These are phyloP conservation scores for Apostichopus parvimensis DNA, from an alignment of 35 echinoderm and acorn worm genomes.

Conservation along the genomic window DNA sequence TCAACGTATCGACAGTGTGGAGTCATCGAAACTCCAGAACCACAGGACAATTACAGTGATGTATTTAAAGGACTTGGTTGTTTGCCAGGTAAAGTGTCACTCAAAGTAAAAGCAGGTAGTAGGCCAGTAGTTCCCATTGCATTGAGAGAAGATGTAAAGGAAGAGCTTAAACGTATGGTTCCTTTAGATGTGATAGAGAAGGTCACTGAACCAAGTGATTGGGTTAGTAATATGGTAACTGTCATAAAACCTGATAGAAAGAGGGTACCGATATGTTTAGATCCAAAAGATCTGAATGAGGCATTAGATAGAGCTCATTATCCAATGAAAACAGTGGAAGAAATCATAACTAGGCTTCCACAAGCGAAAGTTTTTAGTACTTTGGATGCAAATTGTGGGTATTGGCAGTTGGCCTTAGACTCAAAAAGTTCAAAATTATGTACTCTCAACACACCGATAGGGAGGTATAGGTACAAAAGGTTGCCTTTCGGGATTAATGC, in stretches of 20 bases:
- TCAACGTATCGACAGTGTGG: conserved; percentile 2
- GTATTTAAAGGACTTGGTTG: conserved; percentile 60
- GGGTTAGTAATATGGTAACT: no score
- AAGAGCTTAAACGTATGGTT: not conserved
- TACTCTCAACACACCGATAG: conserved; percentile 59
- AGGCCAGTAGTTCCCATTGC: not conserved
- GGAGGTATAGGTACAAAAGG: conserved; percentile 54
- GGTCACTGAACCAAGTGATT: no score
- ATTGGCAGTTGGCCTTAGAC: conserved; percentile 68
- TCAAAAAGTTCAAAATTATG: conserved; percentile 49
- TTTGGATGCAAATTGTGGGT: conserved; percentile 64
- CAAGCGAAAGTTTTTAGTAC: not conserved
- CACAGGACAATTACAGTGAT: conserved; percentile 14
- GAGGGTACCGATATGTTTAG: no score
- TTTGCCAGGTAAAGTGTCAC: not conserved
- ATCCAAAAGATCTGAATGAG: no score
- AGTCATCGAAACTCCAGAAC: not conserved
- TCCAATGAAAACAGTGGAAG: no score
- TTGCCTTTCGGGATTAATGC: conserved; percentile 62
- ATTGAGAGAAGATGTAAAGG: not conserved
- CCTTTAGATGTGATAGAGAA: no score
- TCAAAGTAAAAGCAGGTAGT: not conserved
- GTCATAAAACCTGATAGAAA: no score
- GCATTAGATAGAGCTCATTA: no score
- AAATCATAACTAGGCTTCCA: no score